Conservation (phyloP, 2,888 invertebrate genomes). For the Sarcophaga subvicina region DNA sequence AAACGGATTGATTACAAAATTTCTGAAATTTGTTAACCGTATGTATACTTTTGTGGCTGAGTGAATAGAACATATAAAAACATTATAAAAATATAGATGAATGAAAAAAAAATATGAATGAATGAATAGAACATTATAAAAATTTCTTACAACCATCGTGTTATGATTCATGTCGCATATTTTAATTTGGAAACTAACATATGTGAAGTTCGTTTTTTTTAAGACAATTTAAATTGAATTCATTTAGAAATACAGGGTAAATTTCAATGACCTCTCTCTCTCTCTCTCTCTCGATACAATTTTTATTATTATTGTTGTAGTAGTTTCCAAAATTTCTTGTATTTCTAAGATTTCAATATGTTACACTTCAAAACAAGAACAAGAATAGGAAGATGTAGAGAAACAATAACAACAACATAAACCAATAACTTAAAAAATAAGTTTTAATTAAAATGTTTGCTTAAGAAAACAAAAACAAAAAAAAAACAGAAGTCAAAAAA, state of each 20-base stretch:
- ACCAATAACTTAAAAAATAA: conserved; percentile 52
- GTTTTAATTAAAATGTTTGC: conserved; percentile 64
- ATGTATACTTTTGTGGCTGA: too few species aligned
- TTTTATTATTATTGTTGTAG: background rate
- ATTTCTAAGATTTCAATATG: conserved; percentile 39
- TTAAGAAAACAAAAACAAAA: conserved; percentile 23
- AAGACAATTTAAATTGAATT: conserved; percentile 13
- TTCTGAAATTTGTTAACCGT: too few species aligned
- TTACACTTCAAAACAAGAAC: conserved; percentile 8
- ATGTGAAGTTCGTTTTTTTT: background rate
- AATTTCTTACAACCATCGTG: background rate
- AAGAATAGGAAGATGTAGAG: conserved; percentile 8
- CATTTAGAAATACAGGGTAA: conserved; percentile 18
- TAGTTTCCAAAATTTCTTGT: conserved; percentile 19
- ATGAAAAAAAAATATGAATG: too few species aligned
- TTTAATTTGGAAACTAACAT: background rate
- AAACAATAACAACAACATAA: background rate
- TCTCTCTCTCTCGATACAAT: background rate
- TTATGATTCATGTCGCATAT: background rate
- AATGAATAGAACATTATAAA: background rate
- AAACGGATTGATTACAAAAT: too few species aligned
- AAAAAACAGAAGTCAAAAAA: conserved; percentile 7
- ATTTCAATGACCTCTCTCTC: background rate
- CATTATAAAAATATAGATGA: background rate
- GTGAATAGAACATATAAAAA: too few species aligned